Percentiles rank a stretch among this genome's conserved stretches.
These are phyloP conservation scores for Bradypodion pumilum DNA, from an alignment of 2,797 vertebrate species.

Conservation along the genomic window DNA sequence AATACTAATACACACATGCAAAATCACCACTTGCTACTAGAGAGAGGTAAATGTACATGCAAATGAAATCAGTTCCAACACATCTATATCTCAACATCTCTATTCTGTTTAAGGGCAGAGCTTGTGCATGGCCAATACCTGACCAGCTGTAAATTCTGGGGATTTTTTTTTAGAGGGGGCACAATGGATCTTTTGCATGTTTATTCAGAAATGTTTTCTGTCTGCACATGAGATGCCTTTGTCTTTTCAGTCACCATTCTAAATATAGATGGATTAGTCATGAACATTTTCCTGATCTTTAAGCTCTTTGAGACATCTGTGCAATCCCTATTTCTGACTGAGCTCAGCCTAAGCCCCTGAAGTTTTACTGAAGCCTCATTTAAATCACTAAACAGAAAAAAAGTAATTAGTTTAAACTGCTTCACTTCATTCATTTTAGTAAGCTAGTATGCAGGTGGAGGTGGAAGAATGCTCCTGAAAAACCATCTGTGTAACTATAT, in stretches of 20 bases:
- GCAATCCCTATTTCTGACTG: constrained; percentile 74
- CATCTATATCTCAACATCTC: background rate
- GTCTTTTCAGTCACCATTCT: constrained; percentile 60
- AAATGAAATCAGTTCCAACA: background rate
- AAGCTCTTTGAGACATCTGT: constrained; percentile 85
- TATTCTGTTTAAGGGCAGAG: background rate
- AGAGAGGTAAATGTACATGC: too few species aligned
- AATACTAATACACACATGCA: too few species aligned
- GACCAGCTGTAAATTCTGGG: background rate
- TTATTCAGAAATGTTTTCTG: constrained; percentile 30
- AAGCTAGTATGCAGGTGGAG: background rate
- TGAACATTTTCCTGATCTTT: constrained; percentile 74
- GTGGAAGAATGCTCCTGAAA: background rate
- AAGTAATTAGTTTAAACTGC: background rate
- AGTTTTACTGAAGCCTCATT: constrained; percentile 46
- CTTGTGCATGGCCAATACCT: background rate
- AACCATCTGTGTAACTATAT: background rate
- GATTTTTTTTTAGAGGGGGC: background rate
- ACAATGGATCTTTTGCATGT: constrained; percentile 19
- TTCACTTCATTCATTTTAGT: background rate
- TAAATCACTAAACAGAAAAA: constrained; percentile 17
- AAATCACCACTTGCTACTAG: too few species aligned
- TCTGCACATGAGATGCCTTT: constrained; percentile 36
- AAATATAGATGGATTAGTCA: constrained; percentile 81
- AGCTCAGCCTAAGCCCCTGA: constrained; percentile 51